Evolutionary conservation across 2,888 invertebrate genomes (phyloP).

Genomic region (Tachina grossa): DNA sequence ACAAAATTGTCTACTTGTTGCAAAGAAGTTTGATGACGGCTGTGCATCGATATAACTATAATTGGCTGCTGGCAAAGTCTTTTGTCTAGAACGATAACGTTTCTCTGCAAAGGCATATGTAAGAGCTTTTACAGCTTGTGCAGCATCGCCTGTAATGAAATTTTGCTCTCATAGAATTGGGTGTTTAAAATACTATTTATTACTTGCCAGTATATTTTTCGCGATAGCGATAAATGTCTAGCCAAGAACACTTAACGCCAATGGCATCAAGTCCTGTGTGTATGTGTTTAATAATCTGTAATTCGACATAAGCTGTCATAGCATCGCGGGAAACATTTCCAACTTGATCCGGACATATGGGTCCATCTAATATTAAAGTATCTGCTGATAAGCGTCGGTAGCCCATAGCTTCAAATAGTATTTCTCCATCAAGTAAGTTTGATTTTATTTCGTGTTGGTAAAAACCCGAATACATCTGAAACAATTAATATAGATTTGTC

Average conservation of each 20-base stretch:
- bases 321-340: conserved; percentile 92
- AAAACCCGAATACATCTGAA: conserved; percentile 92
- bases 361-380: conserved; percentile 86
- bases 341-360: conserved; percentile 92
- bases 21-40: conserved; percentile 53
- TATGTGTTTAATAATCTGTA: conserved; percentile 89
- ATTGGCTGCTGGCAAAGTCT: conserved; percentile 39
- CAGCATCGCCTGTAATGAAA: conserved; percentile 75
- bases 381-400: conserved; percentile 86
- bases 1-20: conserved; percentile 16
- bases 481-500: conserved; percentile 3
- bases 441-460: conserved; percentile 94
- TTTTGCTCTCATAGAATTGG: neutral
- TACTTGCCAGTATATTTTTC: conserved; percentile 79
- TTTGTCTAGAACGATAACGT: conserved; percentile 74
- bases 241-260: conserved; percentile 85
- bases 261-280: conserved; percentile 89
- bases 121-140: conserved; percentile 80
- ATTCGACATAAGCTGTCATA: conserved; percentile 93
- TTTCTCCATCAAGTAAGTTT: conserved; percentile 90
- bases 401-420: conserved; percentile 91
- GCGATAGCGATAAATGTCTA: conserved; percentile 85
- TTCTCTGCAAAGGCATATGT: conserved; percentile 78
- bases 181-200: neutral
- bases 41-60: conserved; percentile 62